phyloP scores from a whole-genome alignment of 1,140 invertebrate genomes.

The Nasonia longicornis region DNA sequence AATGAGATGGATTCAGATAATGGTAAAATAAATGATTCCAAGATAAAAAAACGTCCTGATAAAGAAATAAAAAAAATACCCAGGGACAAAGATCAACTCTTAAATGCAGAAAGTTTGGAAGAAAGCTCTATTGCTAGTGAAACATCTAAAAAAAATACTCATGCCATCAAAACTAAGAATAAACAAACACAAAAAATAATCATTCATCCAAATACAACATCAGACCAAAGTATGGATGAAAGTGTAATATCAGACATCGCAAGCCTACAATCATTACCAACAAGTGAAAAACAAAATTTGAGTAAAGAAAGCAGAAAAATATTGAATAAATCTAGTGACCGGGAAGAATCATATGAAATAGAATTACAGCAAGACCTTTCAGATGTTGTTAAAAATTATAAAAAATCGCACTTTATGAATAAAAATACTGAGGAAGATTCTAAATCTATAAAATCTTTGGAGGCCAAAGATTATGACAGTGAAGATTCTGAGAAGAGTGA shows the following conservation, averaged over 20 bases:
- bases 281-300: neutral
- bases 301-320: neutral
- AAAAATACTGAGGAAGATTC: neutral
- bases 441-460: neutral
- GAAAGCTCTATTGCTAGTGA: neutral
- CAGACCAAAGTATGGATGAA: neutral
- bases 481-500: neutral
- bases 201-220: neutral
- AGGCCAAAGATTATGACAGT: neutral
- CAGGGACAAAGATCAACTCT: neutral
- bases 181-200: neutral
- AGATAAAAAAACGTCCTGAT: neutral
- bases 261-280: neutral
- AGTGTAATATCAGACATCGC: neutral
- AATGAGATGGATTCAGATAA: neutral
- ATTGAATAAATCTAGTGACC: neutral
- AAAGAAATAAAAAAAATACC: neutral
- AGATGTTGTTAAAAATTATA: constrained; percentile 10
- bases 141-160: neutral
- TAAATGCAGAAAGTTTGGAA: neutral
- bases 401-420: neutral
- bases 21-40: neutral
- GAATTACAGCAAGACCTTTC: neutral
- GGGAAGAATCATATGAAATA: neutral
- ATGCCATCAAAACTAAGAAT: neutral